These are phyloP conservation scores for Bergia puertoricense DNA, from an alignment of 92 coral and sea anemone genomes.

Conservation along the genomic window DNA sequence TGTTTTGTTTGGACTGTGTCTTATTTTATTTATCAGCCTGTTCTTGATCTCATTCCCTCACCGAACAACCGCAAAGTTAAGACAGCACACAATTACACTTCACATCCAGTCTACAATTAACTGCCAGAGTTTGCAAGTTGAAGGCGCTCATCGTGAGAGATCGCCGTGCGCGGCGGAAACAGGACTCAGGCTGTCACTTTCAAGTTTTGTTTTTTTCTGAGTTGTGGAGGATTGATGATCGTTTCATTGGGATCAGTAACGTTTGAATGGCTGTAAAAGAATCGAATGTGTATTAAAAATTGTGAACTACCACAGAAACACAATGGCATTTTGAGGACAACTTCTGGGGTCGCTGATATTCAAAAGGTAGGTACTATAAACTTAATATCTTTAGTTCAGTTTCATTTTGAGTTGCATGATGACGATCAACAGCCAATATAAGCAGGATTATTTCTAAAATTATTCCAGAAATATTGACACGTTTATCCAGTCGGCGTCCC, in stretches of 20 bases:
- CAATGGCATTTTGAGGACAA: not conserved
- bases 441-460: not conserved
- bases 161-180: constrained; percentile 4
- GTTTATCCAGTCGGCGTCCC: constrained; percentile 3
- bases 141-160: not conserved
- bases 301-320: not conserved
- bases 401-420: not conserved
- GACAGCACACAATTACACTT: not conserved
- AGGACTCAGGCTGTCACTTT: not conserved
- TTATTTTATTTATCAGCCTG: not conserved
- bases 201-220: too few relatives aligned
- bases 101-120: not conserved
- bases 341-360: not conserved
- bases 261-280: not conserved
- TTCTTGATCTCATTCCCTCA: constrained; percentile 1
- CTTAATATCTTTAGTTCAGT: not conserved
- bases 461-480: constrained; percentile 17
- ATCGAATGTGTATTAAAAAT: not conserved
- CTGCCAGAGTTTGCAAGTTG: not conserved
- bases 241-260: not conserved
- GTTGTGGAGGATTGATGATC: not conserved
- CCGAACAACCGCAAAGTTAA: constrained; percentile 7
- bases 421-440: constrained; percentile 3
- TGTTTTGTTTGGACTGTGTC: too few relatives aligned
- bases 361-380: constrained; percentile 1